These are phyloP conservation scores for Sebastes paucispinis DNA, from an alignment of 2,797 vertebrate genomes.

Conservation along the genomic window DNA sequence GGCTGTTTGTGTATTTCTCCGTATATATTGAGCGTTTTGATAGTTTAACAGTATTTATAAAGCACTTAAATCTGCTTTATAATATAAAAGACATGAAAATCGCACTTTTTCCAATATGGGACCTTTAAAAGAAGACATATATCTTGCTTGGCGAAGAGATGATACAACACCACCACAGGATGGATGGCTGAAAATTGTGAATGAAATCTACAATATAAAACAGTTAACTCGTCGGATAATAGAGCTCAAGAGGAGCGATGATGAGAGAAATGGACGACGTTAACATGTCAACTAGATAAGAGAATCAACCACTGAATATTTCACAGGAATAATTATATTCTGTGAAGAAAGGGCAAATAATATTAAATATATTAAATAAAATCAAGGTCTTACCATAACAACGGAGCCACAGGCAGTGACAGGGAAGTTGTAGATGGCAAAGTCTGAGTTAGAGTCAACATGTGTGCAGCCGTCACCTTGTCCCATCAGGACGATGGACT, in stretches of 20 bases:
- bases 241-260: background rate
- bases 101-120: too few species aligned
- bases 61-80: too few species aligned
- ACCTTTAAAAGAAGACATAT: background rate
- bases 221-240: background rate
- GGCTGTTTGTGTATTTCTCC: too few species aligned
- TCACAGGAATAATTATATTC: too few species aligned
- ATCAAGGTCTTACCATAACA: slow-evolving; percentile 58
- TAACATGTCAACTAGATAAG: too few species aligned
- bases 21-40: too few species aligned
- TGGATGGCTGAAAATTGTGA: too few species aligned
- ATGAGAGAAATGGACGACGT: background rate
- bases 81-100: too few species aligned
- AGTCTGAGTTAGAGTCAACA: slow-evolving; percentile 67
- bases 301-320: too few species aligned
- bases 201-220: background rate
- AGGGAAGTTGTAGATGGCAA: slow-evolving; percentile 79
- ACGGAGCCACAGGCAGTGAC: slow-evolving; percentile 74
- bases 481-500: slow-evolving; percentile 57
- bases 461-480: slow-evolving; percentile 47
- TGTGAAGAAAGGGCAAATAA: too few species aligned
- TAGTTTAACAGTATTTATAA: too few species aligned
- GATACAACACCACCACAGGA: too few species aligned
- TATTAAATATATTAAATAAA: background rate
- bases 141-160: background rate